phyloP scores from a whole-genome alignment of 2,113 vertebrate species.

The Pleuronectes platessa region DNA sequence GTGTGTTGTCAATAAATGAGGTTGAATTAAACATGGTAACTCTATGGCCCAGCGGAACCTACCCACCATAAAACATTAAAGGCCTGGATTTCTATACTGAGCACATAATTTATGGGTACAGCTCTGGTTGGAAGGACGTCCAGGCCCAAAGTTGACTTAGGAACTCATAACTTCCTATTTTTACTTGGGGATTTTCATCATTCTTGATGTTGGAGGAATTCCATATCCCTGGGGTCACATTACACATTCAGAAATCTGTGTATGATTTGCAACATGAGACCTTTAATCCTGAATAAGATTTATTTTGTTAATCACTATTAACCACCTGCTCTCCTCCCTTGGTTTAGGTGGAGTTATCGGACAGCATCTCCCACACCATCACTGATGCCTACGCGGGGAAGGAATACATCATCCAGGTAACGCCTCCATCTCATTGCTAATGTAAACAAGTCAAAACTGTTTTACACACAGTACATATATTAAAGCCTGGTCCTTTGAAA shows the following conservation, averaged over 20 bases:
- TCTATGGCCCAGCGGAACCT: conserved; percentile 23
- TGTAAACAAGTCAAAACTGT: neutral
- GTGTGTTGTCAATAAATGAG: conserved; percentile 53
- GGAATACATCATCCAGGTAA: conserved; percentile 96
- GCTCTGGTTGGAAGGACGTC: conserved; percentile 23
- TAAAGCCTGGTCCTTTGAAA: neutral
- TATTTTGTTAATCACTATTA: neutral
- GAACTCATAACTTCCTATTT: conserved; percentile 31
- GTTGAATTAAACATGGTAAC: conserved; percentile 19
- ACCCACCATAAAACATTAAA: conserved; percentile 52
- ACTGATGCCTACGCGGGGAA: conserved; percentile 94
- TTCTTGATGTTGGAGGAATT: conserved; percentile 35
- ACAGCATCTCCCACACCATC: conserved; percentile 94
- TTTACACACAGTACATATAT: neutral
- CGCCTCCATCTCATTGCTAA: neutral
- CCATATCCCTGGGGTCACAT: neutral
- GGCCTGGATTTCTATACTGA: conserved; percentile 36
- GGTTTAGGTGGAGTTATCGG: conserved; percentile 92
- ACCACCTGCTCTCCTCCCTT: conserved; percentile 7
- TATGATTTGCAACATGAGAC: conserved; percentile 5
- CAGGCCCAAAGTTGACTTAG: conserved; percentile 34
- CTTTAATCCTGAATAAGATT: neutral
- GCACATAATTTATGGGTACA: conserved; percentile 50
- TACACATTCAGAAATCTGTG: neutral
- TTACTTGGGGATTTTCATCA: conserved; percentile 21